A percentile compares a stretch with the other conserved stretches of the same genome.
phyloP scores from a whole-genome alignment of 2,797 vertebrate genomes.

The Hylomyscus alleni region DNA sequence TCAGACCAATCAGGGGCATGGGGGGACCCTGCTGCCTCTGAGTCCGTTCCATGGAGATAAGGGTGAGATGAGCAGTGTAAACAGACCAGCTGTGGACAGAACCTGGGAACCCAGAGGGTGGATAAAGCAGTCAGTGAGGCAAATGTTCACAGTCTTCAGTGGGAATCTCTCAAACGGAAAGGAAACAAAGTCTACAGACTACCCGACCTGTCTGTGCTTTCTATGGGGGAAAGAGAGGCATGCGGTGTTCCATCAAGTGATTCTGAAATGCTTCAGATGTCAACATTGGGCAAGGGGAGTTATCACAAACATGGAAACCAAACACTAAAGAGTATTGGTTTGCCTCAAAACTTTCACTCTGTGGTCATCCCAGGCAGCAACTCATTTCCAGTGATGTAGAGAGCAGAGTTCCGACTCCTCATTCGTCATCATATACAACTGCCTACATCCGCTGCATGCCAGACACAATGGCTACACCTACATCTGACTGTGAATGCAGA shows the following conservation, averaged over 20 bases:
- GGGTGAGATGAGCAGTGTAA: rapidly evolving
- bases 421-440: rapidly evolving
- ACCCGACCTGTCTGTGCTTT: rapidly evolving
- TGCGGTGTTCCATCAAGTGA: rapidly evolving
- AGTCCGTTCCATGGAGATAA: not conserved
- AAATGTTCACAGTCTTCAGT: rapidly evolving
- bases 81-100: not conserved
- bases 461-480: rapidly evolving
- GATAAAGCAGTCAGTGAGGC: rapidly evolving
- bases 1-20: rapidly evolving
- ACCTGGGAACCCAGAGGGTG: not conserved
- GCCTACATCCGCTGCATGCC: rapidly evolving
- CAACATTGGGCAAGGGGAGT: not conserved
- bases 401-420: not conserved
- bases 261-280: not conserved
- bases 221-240: rapidly evolving
- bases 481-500: not conserved
- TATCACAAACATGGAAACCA: no score
- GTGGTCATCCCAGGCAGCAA: rapidly evolving
- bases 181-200: not conserved
- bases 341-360: not conserved
- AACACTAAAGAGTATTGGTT: rapidly evolving
- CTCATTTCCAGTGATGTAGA: not conserved
- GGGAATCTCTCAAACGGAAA: not conserved
- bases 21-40: not conserved